Conservation (phyloP, 2,888 invertebrate genomes). For the Apamea anceps region DNA sequence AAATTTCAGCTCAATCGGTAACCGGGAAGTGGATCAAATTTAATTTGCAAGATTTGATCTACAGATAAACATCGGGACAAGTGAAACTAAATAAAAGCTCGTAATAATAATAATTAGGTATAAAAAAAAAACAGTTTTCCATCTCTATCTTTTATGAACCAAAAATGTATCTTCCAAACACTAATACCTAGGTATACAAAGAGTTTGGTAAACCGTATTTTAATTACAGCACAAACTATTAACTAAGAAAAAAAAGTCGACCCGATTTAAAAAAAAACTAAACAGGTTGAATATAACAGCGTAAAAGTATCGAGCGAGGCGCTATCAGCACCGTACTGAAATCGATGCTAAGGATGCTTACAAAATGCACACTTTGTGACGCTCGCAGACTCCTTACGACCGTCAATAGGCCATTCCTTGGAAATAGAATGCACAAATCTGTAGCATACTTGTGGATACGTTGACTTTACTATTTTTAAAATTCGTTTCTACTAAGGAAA, state of each 20-base stretch:
- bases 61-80: too few relatives aligned
- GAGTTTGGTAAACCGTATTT: too few relatives aligned
- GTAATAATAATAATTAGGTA: too few relatives aligned
- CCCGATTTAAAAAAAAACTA: neutral
- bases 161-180: neutral
- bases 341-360: slow-evolving; percentile 22
- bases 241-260: neutral
- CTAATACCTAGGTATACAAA: neutral
- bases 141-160: neutral
- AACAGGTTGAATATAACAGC: slow-evolving; percentile 12
- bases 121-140: too few relatives aligned
- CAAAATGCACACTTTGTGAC: slow-evolving; percentile 32
- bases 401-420: slow-evolving; percentile 15
- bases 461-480: slow-evolving; percentile 1
- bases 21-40: too few relatives aligned
- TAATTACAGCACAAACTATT: neutral
- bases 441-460: slow-evolving; percentile 11
- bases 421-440: slow-evolving; percentile 38
- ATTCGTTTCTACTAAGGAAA: neutral
- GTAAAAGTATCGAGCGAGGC: neutral
- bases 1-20: too few relatives aligned
- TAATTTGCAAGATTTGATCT: too few relatives aligned
- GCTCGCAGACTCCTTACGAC: slow-evolving; percentile 28
- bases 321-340: slow-evolving; percentile 10
- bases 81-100: too few relatives aligned